Evolutionary conservation across 1,140 invertebrate species (phyloP), one percentile per base, ranked within the genome.

Genomic region (Muscidifurax raptorellus): DNA sequence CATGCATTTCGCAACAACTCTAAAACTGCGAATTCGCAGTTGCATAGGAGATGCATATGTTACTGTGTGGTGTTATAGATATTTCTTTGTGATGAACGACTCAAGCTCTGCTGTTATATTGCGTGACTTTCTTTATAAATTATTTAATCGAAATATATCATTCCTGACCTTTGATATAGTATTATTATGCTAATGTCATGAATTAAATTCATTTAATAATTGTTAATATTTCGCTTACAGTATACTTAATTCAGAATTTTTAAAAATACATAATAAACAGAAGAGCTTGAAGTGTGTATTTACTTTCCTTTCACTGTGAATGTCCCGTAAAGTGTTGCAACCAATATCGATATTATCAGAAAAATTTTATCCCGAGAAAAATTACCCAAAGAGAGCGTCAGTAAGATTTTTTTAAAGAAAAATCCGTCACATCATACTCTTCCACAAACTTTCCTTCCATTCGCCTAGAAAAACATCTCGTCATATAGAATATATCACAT

Each of bases 401-500:
- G 47, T 59, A 74, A 52, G 32, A 69, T 83, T 27, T 22, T 72
- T 80, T 80, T 59, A 66, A 64, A 82, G 13, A 22, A 44, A 74
- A 82, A 82, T 52, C 52, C 30, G 71, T 77, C 64, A 40, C 28
- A 81, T 36, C 22, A 77, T 81, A n/a, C 40, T 40, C 59, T 75
- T 30, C 30, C 64, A 90, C 88, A 90, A 85, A 85, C 74, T 86
- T 86, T 86, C 59, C 80, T 85, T 79, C 25, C 72, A 47, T 72
- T 78, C 40, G 74, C 74, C 80, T 82, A 82, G 77, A 86, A 82
- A 86, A 86, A 83, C 80, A 80, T 91, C 88, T 91, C 87, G 87
- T 90, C 90, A 92, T 92, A 92, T 93, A 92, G 90, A 92, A 92
- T 92, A 93, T 93, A 93, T 93, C 92, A 93, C 92, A 93, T 92